These are phyloP conservation scores for Triplophysa yarkandensis DNA, from an alignment of 2,797 vertebrate species.

Conservation along the genomic window DNA sequence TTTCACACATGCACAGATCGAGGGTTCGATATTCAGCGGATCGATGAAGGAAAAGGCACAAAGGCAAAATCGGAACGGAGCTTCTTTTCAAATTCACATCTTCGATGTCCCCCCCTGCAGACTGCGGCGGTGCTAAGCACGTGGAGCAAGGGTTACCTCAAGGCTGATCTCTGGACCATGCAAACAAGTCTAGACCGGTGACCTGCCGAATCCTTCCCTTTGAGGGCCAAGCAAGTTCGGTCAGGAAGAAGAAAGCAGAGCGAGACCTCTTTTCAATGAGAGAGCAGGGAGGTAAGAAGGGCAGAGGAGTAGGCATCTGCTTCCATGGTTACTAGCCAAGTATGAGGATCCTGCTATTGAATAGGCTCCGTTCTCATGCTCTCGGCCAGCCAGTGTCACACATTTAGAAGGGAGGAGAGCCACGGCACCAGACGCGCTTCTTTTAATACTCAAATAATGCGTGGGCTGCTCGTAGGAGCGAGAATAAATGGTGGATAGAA, in stretches of 20 bases:
- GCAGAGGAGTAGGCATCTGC: conserved; percentile 92
- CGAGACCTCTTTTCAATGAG: conserved; percentile 88
- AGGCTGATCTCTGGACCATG: conserved; percentile 92
- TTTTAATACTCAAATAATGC: conserved; percentile 87
- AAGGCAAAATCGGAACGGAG: conserved; percentile 95
- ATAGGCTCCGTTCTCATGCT: conserved; percentile 95
- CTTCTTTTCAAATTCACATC: conserved; percentile 92
- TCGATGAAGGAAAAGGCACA: conserved; percentile 99
- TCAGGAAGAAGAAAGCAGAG: conserved; percentile 92
- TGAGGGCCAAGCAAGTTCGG: conserved; percentile 94
- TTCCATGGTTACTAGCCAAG: conserved; percentile 99
- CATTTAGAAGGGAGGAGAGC: conserved; percentile 86
- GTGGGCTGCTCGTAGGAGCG: conserved; percentile 24
- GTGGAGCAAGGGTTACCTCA: conserved; percentile 95
- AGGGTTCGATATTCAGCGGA: conserved; percentile 99
- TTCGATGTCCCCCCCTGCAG: conserved; percentile 85
- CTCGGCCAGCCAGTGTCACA: conserved; percentile 90
- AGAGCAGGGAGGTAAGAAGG: conserved; percentile 98
- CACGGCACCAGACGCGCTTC: conserved; percentile 78
- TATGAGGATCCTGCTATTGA: conserved; percentile 96
- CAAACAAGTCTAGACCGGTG: conserved; percentile 98
- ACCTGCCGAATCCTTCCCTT: conserved; percentile 93
- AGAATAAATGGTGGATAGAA: conserved; percentile 60
- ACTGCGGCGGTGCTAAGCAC: conserved; percentile 87
- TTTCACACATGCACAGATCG: conserved; percentile 97